These are phyloP conservation scores for Liparis tanakae DNA, from an alignment of 2,797 vertebrate genomes.

Conservation along the genomic window DNA sequence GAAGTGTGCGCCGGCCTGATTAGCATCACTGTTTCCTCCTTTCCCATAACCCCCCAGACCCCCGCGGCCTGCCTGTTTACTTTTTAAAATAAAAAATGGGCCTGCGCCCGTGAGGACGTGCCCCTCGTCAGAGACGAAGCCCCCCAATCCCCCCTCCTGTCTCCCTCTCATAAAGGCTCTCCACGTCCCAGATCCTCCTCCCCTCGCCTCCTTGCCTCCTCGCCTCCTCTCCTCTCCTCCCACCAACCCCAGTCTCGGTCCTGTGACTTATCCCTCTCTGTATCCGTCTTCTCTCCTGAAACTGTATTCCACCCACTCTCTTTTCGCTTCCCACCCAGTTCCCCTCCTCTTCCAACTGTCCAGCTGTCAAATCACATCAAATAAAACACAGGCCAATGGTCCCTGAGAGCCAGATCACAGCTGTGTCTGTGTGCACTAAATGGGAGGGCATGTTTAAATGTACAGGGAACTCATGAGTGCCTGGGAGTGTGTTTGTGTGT, in stretches of 20 bases:
- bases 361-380: slow-evolving; percentile 93
- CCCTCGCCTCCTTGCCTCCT: slow-evolving; percentile 50
- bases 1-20: slow-evolving; percentile 98
- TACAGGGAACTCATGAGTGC: slow-evolving; percentile 76
- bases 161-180: slow-evolving; percentile 57
- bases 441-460: slow-evolving; percentile 78
- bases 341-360: slow-evolving; percentile 76
- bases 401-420: slow-evolving; percentile 83
- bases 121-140: slow-evolving; percentile 80
- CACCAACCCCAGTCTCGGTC: slow-evolving; percentile 58
- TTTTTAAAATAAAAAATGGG: slow-evolving; percentile 98
- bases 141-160: slow-evolving; percentile 12
- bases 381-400: slow-evolving; percentile 82
- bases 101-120: slow-evolving; percentile 87
- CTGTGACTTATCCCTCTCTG: slow-evolving; percentile 73
- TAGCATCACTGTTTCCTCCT: slow-evolving; percentile 99
- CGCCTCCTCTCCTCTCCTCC: slow-evolving; percentile 53
- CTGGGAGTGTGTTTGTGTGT: slow-evolving; percentile 57
- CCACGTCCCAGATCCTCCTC: slow-evolving; percentile 66
- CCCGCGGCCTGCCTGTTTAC: slow-evolving; percentile 97
- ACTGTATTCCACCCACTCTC: slow-evolving; percentile 75
- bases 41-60: slow-evolving; percentile 99
- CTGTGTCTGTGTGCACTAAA: slow-evolving; percentile 78
- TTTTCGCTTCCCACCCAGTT: slow-evolving; percentile 59
- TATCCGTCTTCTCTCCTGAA: slow-evolving; percentile 67